These are phyloP conservation scores for Pseudomyrmex concolor DNA, from an alignment of 1,140 invertebrate genomes.

Conservation along the genomic window DNA sequence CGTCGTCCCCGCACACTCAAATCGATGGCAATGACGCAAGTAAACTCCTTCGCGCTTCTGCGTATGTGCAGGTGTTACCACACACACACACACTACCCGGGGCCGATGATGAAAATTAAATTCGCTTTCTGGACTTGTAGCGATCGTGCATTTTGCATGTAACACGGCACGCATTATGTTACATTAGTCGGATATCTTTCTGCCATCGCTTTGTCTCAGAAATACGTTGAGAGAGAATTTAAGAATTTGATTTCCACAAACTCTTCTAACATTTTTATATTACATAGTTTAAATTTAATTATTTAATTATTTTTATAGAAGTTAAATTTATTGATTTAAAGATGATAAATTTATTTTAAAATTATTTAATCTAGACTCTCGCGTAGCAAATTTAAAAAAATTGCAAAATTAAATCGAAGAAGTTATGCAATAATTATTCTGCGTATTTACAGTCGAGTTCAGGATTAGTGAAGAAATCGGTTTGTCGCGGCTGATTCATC, in stretches of 20 bases:
- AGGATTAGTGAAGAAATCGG: not conserved
- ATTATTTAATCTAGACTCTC: no score
- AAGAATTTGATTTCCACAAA: not conserved
- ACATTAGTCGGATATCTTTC: constrained; percentile 29
- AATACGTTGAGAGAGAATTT: constrained; percentile 22
- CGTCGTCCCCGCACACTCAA: constrained; percentile 23
- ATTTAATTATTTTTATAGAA: no score
- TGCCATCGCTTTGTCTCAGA: not conserved
- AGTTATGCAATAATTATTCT: not conserved
- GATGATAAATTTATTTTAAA: no score
- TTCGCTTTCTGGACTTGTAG: constrained; percentile 18
- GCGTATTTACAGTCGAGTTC: no score
- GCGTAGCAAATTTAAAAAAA: no score
- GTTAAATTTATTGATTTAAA: no score
- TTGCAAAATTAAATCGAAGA: not conserved
- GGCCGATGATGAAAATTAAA: constrained; percentile 30
- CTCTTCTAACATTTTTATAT: not conserved
- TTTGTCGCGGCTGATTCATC: not conserved
- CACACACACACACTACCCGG: no score
- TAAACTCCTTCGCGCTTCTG: not conserved
- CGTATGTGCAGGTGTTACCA: constrained; percentile 31
- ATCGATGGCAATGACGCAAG: constrained; percentile 35
- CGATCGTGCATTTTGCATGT: constrained; percentile 36
- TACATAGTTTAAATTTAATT: no score
- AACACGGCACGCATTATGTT: constrained; percentile 19